Percentiles rank a stretch among this genome's conserved stretches.
These are phyloP conservation scores for Platysternon megacephalum DNA, from an alignment of 2,113 vertebrate genomes.

Conservation along the genomic window DNA sequence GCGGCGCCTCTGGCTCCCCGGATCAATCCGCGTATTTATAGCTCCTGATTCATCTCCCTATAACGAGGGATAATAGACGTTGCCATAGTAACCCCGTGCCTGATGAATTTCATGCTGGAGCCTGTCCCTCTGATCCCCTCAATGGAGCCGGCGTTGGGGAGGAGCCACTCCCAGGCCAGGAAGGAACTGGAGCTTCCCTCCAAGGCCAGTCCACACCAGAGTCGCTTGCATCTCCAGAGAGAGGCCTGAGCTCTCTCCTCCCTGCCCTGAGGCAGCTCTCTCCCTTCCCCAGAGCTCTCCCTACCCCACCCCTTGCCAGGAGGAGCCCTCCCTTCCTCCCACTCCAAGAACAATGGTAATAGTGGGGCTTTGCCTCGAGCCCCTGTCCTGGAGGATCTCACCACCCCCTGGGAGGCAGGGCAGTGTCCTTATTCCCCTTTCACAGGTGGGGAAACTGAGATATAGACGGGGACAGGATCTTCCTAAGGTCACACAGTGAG, in stretches of 20 bases:
- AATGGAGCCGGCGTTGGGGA: neutral
- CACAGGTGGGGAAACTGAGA: neutral
- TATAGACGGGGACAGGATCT: neutral
- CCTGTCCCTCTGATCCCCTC: neutral
- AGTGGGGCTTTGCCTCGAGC: neutral
- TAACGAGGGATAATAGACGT: conserved; percentile 27
- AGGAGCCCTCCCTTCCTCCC: neutral
- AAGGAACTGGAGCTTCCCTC: neutral
- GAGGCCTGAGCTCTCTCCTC: neutral
- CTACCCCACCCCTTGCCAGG: neutral
- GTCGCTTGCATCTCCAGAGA: neutral
- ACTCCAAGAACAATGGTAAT: no score
- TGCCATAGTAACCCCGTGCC: conserved; percentile 67
- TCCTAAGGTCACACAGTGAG: no score
- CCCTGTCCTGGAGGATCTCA: neutral
- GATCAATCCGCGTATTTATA: conserved; percentile 43
- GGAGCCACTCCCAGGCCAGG: neutral
- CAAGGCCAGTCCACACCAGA: neutral
- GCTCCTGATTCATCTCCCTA: conserved; percentile 56
- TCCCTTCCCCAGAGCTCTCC: neutral
- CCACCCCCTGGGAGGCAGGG: neutral
- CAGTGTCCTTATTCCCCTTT: neutral
- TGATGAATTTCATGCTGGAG: neutral
- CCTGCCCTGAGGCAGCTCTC: neutral
- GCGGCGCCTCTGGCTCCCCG: neutral